Conservation (phyloP, 2,888 invertebrate genomes). For the Branchellion lobata region DNA sequence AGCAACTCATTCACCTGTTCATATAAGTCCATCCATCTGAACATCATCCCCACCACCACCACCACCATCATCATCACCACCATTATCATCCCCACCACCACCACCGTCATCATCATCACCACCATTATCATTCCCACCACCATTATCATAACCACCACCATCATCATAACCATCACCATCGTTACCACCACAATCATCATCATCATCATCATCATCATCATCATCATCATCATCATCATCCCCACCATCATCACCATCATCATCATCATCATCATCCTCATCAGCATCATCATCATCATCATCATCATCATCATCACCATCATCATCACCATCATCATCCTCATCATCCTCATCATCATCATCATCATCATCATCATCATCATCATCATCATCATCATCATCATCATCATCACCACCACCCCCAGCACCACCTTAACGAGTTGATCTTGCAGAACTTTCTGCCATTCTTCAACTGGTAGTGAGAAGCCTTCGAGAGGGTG, state of each 20-base stretch:
- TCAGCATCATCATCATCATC: conserved; percentile 74
- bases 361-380: conserved; percentile 14
- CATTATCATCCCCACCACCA: conserved; percentile 35
- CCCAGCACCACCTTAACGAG: conserved; percentile 67
- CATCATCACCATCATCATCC: conserved; percentile 60
- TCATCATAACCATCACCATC: too few species aligned
- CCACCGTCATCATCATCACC: conserved; percentile 40
- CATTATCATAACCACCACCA: too few species aligned
- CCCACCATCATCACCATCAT: too few species aligned
- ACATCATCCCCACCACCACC: too few species aligned
- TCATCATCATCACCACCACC: conserved; percentile 65
- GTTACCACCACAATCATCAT: conserved; percentile 8
- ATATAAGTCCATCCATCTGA: too few species aligned
- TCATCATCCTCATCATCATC: not conserved
- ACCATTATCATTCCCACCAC: too few species aligned
- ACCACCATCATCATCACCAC: conserved; percentile 31
- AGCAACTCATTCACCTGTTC: conserved; percentile 26
- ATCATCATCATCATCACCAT: conserved; percentile 67
- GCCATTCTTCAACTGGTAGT: conserved; percentile 51
- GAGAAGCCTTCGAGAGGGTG: conserved; percentile 49
- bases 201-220: conserved; percentile 27
- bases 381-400: conserved; percentile 35
- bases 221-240: conserved; percentile 5
- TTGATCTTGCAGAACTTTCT: conserved; percentile 47
- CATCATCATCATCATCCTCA: too few species aligned